Percentiles rank a stretch among this genome's conserved stretches.
Evolutionary conservation across 2,113 vertebrate genomes (phyloP).

Genomic region (Vidua chalybeata): DNA sequence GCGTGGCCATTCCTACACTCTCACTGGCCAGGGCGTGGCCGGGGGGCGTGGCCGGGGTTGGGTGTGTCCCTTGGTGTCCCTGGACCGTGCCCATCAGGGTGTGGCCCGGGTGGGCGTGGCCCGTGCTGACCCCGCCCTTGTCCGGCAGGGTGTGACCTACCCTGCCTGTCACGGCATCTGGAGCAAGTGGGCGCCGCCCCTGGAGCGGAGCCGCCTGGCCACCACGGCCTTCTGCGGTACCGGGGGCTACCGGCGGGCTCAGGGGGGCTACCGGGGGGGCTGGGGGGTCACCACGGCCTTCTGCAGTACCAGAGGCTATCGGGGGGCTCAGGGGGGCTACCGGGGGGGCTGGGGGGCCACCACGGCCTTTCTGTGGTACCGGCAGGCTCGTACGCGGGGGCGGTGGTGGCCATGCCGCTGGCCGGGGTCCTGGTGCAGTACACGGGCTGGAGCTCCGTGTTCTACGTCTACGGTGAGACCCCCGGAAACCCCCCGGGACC

Average conservation of each 20-base stretch:
- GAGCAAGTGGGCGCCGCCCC: neutral
- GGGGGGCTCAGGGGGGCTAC: no score
- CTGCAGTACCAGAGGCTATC: neutral
- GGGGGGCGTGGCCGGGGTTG: no score
- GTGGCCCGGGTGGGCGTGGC: fast-evolving
- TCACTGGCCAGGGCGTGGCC: no score
- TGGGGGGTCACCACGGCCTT: neutral
- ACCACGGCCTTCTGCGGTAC: neutral
- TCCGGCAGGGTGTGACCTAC: neutral
- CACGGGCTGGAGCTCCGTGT: neutral
- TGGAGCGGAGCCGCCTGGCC: neutral
- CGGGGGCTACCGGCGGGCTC: no score
- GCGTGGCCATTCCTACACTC: neutral
- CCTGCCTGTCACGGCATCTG: neutral
- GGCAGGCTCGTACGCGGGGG: neutral
- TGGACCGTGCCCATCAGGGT: no score
- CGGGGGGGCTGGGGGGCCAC: no score
- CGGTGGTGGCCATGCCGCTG: neutral
- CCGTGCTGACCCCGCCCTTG: fast-evolving
- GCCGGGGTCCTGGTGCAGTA: neutral
- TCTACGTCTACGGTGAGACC: neutral
- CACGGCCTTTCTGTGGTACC: no score
- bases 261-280: no score
- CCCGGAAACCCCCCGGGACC: neutral
- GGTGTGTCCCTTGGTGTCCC: neutral